A percentile compares a stretch with the other conserved stretches of the same genome.
Evolutionary conservation across 1,140 invertebrate species (phyloP).

Genomic region (Cecropterus lyciades): DNA sequence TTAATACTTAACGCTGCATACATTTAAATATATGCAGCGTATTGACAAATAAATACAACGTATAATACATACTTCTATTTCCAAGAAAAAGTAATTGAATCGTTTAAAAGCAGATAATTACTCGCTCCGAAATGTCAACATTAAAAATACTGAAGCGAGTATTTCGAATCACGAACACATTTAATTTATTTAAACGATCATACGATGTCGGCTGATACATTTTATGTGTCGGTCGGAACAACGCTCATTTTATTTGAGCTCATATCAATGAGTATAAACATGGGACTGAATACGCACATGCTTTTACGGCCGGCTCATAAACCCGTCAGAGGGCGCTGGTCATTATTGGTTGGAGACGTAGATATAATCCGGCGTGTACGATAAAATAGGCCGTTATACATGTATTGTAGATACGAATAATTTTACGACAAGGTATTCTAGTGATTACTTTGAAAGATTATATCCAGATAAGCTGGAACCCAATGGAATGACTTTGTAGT

Average conservation of each 20-base stretch:
- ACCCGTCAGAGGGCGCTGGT: slow-evolving; percentile 41
- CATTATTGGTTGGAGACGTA: slow-evolving; percentile 37
- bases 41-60: too few relatives aligned
- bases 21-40: too few relatives aligned
- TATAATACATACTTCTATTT: too few relatives aligned
- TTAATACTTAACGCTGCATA: too few relatives aligned
- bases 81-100: too few relatives aligned
- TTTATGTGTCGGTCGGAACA: slow-evolving; percentile 40
- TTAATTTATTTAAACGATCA: slow-evolving; percentile 22
- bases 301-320: slow-evolving; percentile 50
- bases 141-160: too few relatives aligned
- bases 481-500: too few relatives aligned
- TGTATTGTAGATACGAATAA: slow-evolving; percentile 13
- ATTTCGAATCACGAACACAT: not conserved
- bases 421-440: slow-evolving; percentile 25
- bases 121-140: too few relatives aligned
- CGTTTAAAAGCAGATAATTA: too few relatives aligned
- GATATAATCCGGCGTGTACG: slow-evolving; percentile 28
- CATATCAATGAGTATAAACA: slow-evolving; percentile 61
- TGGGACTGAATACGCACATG: slow-evolving; percentile 56
- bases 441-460: slow-evolving; percentile 34
- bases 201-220: slow-evolving; percentile 33
- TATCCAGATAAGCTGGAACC: not conserved
- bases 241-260: slow-evolving; percentile 50
- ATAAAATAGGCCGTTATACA: slow-evolving; percentile 29